Evolutionary conservation across 2,113 vertebrate species (phyloP).

Genomic region (Malurus melanocephalus): DNA sequence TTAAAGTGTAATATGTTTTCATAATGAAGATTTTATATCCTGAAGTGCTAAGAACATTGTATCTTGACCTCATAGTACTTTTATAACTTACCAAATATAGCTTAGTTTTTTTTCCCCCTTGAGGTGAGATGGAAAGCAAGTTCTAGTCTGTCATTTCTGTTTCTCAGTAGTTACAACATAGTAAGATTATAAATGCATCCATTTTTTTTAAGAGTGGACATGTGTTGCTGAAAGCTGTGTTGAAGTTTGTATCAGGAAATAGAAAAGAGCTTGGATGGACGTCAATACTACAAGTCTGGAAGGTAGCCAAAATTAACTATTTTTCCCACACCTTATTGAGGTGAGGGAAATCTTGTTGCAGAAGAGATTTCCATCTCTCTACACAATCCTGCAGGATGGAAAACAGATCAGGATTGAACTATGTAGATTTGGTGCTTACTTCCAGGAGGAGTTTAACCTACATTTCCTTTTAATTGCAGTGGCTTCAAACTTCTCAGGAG

Average conservation of each 20-base stretch:
- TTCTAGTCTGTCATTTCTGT: not conserved
- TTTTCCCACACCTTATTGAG: not conserved
- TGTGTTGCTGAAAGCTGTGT: not conserved
- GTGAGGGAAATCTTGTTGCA: not conserved
- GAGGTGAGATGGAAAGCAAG: not conserved
- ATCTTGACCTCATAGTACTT: not conserved
- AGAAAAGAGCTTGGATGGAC: not conserved
- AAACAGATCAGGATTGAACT: not conserved
- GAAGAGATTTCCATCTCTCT: not conserved
- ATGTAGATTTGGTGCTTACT: not conserved
- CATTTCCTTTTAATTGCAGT: not conserved
- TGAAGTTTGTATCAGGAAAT: not conserved
- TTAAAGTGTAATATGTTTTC: not conserved
- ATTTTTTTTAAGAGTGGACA: not conserved
- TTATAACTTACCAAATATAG: not conserved
- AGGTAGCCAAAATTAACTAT: not conserved
- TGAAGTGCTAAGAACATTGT: not conserved
- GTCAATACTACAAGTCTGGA: not conserved
- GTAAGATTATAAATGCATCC: not conserved
- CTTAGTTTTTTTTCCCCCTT: fast-evolving
- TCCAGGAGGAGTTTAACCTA: not conserved
- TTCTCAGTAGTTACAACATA: not conserved
- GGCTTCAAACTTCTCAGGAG: not conserved
- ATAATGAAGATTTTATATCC: not conserved
- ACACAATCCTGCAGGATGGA: not conserved